phyloP scores from a whole-genome alignment of 2,113 vertebrate genomes.

The Acanthochromis polyacanthus region DNA sequence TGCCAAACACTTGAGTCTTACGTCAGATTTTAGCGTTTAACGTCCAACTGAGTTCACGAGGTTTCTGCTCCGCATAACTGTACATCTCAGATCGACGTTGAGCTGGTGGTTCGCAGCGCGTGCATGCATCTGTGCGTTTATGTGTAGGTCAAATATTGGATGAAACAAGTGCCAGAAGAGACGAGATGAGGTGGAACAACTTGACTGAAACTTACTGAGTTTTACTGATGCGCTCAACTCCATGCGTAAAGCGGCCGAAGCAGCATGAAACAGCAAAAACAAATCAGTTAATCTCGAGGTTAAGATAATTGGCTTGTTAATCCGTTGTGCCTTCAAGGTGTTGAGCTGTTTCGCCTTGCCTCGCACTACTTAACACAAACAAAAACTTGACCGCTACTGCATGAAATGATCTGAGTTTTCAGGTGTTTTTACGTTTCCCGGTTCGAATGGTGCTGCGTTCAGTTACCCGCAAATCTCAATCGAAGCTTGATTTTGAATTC shows the following conservation, averaged over 20 bases:
- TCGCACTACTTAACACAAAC: constrained; percentile 32
- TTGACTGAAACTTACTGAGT: constrained; percentile 9
- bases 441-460: constrained; percentile 51
- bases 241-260: constrained; percentile 23
- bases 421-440: constrained; percentile 11
- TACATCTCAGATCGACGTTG: constrained; percentile 8
- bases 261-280: constrained; percentile 28
- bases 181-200: neutral
- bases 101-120: neutral
- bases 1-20: constrained; percentile 75
- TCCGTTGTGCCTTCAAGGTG: constrained; percentile 74
- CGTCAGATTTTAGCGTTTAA: constrained; percentile 3
- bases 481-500: constrained; percentile 2
- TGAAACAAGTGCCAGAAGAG: constrained; percentile 5
- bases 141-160: constrained; percentile 22
- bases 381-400: constrained; percentile 50
- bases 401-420: constrained; percentile 29
- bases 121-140: constrained; percentile 38
- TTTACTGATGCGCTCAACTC: constrained; percentile 11
- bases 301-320: constrained; percentile 61
- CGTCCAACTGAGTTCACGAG: constrained; percentile 13
- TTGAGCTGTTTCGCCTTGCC: constrained; percentile 65
- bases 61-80: neutral
- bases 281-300: constrained; percentile 33
- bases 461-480: neutral